Percentiles rank a stretch among this genome's conserved stretches.
Evolutionary conservation across 2,888 invertebrate genomes (phyloP).

Genomic region (Stictocephala bisonia): DNA sequence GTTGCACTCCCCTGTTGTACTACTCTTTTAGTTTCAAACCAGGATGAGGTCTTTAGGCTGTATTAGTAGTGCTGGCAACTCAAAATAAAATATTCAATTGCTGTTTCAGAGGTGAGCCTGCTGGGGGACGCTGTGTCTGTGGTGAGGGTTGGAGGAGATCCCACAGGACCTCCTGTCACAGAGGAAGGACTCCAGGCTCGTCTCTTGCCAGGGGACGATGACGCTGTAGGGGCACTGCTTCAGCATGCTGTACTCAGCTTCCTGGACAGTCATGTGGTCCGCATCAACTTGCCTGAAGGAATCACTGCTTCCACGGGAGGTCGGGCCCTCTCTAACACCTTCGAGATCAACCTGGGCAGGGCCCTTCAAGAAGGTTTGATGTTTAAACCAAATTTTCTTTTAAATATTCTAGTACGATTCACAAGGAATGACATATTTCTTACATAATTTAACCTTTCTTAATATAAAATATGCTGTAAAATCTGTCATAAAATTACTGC

Average conservation of each 20-base stretch:
- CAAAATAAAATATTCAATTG: no score
- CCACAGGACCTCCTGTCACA: slow-evolving; percentile 51
- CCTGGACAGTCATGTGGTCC: slow-evolving; percentile 69
- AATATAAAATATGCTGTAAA: no score
- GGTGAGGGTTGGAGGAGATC: slow-evolving; percentile 49
- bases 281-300: slow-evolving; percentile 58
- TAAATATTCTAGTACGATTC: no score
- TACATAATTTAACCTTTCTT: no score
- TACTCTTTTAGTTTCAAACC: no score
- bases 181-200: slow-evolving; percentile 55
- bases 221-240: slow-evolving; percentile 58
- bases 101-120: slow-evolving; percentile 49
- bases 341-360: slow-evolving; percentile 50
- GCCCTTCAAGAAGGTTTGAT: slow-evolving; percentile 60
- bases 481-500: no score
- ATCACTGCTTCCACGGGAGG: slow-evolving; percentile 57
- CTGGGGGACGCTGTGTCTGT: slow-evolving; percentile 55
- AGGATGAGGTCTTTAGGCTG: no score
- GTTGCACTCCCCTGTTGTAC: no score
- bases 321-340: slow-evolving; percentile 59
- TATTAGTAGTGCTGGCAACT: no score
- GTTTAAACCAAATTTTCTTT: no score
- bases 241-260: slow-evolving; percentile 68
- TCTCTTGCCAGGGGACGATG: slow-evolving; percentile 47
- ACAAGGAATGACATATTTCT: no score